Evolutionary conservation across 2,797 vertebrate genomes (phyloP).

Genomic region (Perodicticus potto): DNA sequence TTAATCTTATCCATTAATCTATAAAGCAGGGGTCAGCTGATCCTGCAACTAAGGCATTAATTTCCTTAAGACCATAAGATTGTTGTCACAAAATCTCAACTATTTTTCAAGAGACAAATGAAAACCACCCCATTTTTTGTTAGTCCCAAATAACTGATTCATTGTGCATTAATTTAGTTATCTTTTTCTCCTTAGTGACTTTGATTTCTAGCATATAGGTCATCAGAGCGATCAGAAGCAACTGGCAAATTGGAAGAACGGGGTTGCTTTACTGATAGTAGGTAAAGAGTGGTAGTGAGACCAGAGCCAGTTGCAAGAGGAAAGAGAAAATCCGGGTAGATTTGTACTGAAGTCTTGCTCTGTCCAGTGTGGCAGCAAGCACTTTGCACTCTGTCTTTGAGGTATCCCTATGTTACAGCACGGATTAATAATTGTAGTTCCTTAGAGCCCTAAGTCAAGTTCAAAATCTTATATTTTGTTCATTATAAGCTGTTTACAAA

Average conservation of each 20-base stretch:
- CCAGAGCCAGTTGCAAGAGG: background rate
- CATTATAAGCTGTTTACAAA: conserved; percentile 41
- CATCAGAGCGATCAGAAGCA: conserved; percentile 44
- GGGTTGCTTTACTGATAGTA: background rate
- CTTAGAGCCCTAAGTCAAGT: background rate
- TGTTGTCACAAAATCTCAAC: conserved; percentile 22
- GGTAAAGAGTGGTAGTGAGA: background rate
- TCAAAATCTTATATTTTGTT: conserved; percentile 2
- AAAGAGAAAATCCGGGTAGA: background rate
- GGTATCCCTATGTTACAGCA: background rate
- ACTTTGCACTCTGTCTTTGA: background rate
- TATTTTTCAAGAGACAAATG: conserved; percentile 32
- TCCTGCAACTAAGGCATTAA: background rate
- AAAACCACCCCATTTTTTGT: conserved; percentile 9
- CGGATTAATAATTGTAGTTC: background rate
- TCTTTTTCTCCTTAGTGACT: background rate
- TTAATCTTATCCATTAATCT: background rate
- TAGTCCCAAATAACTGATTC: background rate
- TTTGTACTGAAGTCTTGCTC: background rate
- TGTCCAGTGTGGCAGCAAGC: background rate
- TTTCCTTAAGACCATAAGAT: conserved; percentile 33
- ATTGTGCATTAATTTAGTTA: background rate
- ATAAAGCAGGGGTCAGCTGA: background rate
- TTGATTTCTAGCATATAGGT: conserved; percentile 59
- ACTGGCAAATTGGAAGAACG: background rate